Evolutionary conservation across 2,888 invertebrate genomes (phyloP), one percentile per base, ranked within the genome.

Genomic region (Emmelina monodactyla): DNA sequence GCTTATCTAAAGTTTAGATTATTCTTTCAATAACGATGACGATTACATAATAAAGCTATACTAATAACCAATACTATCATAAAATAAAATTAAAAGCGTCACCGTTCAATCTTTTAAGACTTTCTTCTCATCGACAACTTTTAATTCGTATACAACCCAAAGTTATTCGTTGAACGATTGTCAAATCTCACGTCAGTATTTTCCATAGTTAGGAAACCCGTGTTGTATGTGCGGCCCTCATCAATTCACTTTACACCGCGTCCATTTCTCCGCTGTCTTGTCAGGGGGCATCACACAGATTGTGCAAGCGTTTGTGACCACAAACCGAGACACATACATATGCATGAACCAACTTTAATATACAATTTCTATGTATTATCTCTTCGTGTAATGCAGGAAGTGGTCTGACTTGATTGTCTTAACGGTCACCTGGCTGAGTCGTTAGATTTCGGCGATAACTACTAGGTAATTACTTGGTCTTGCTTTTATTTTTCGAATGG

Each of bases 311-410:
- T 61, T 62, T 61, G 68, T 73, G 72, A 61, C 68, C 78, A 76
- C 72, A 61, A 65, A 79, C 67, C 78, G 78, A 73, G 61, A 72
- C 78, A 63, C 63, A 79, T 78, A 67, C 76, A 79, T 79, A 79
- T 79, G 73, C 72, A 79, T 78, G 72, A 79, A 68, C 60, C 62
- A 67, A 66, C 66, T 73, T 64, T 76, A 75, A 76, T 78, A 72
- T 70, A 79, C 76, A 73, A 76, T 78, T 78, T 79, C 76, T 76
- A 78, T 78, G 76, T 78, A 73, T 76, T 75, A 78, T 75, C 76
- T 75, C 61, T 53, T 53, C 58, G 52, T 58, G 70, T 73, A 72
- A 73, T 68, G 67, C 73, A 75, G 78, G 78, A 79, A 79, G 70
- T 66, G 48, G 66, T 50, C 54, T 56, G 61, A 60, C 57, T 58